Percentiles rank a stretch among this genome's conserved stretches.
phyloP scores from a whole-genome alignment of 1,140 invertebrate genomes.

The Megalonaias nervosa region DNA sequence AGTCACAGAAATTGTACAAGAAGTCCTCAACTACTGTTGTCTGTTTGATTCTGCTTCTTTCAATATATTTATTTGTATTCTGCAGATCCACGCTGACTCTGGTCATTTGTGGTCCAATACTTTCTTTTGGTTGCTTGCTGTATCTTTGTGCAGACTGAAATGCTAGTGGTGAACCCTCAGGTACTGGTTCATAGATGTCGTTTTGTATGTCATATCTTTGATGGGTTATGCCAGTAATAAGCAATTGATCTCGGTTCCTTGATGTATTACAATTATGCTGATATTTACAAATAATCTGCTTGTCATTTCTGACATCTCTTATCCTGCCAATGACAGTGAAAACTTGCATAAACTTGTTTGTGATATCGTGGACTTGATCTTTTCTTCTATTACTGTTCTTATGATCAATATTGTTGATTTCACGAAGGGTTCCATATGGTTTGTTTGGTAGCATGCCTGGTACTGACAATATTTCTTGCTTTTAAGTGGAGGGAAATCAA shows the following conservation, averaged over 20 bases:
- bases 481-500: too few relatives aligned
- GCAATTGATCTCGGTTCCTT: conserved; percentile 12
- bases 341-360: too few relatives aligned
- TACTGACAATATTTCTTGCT: too few relatives aligned
- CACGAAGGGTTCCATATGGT: too few relatives aligned
- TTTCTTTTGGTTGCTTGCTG: conserved; percentile 5
- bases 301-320: background rate
- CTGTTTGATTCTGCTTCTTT: conserved; percentile 29
- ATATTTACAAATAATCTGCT: conserved; percentile 20
- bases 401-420: too few relatives aligned
- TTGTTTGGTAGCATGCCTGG: too few relatives aligned
- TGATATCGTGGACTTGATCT: too few relatives aligned
- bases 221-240: conserved; percentile 16
- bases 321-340: too few relatives aligned
- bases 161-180: conserved; percentile 15
- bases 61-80: conserved; percentile 31
- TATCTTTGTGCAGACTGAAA: conserved; percentile 21
- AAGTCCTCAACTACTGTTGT: conserved; percentile 34
- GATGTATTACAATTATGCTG: too few relatives aligned
- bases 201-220: conserved; percentile 7
- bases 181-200: conserved; percentile 7
- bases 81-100: conserved; percentile 34
- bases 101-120: conserved; percentile 35
- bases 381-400: too few relatives aligned
- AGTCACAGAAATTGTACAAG: conserved; percentile 26